Conservation (phyloP, 2,888 invertebrate species). For the Ophonus ardosiacus region DNA sequence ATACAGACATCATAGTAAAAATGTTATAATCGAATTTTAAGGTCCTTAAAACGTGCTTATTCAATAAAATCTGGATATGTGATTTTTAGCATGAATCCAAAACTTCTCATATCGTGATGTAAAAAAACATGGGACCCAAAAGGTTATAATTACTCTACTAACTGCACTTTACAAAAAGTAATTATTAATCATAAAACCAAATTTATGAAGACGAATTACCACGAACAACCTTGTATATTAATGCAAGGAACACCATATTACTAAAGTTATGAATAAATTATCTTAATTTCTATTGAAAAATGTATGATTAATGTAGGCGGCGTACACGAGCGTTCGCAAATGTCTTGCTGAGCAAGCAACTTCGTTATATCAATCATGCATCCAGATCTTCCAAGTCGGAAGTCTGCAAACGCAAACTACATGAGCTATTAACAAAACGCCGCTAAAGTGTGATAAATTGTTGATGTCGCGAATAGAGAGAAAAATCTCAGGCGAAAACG, state of each 20-base stretch:
- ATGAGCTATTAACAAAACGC: conserved; percentile 59
- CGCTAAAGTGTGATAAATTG: conserved; percentile 54
- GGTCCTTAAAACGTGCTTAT: too few relatives aligned
- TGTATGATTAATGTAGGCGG: conserved; percentile 54
- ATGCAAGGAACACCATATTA: conserved; percentile 31
- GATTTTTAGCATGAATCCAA: too few relatives aligned
- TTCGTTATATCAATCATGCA: conserved; percentile 59
- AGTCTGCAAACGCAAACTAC: conserved; percentile 25
- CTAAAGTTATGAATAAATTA: conserved; percentile 59
- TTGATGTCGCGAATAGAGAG: conserved; percentile 3
- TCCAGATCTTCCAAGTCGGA: not conserved
- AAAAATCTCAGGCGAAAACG: not conserved
- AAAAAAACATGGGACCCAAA: too few relatives aligned
- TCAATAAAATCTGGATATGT: too few relatives aligned
- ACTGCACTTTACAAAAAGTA: not conserved
- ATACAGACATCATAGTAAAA: too few relatives aligned
- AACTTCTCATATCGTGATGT: too few relatives aligned
- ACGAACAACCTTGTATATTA: conserved; percentile 16
- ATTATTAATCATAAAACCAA: conserved; percentile 6
- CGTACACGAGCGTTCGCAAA: not conserved
- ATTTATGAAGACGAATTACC: conserved; percentile 57
- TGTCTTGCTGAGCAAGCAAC: conserved; percentile 51
- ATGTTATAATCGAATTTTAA: too few relatives aligned
- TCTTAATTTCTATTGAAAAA: conserved; percentile 61
- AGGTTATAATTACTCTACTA: not conserved